Evolutionary conservation across 2,113 vertebrate species (phyloP).

Genomic region (Cricetomys ansorgei): DNA sequence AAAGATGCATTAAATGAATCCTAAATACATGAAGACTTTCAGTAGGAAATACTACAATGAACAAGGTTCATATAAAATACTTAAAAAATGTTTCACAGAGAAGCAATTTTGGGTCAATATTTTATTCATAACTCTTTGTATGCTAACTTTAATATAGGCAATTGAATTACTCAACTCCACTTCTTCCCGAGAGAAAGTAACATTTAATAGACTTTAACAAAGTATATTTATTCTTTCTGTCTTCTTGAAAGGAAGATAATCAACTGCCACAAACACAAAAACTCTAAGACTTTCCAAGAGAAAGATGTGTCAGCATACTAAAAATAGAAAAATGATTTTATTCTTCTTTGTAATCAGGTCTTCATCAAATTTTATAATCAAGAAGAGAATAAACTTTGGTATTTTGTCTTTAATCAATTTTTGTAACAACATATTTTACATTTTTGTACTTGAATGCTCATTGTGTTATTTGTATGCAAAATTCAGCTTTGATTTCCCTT

Average conservation of each 20-base stretch:
- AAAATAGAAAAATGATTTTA: constrained; percentile 12
- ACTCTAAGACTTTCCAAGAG: neutral
- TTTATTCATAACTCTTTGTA: constrained; percentile 37
- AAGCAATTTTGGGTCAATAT: constrained; percentile 51
- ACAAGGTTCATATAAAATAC: constrained; percentile 11
- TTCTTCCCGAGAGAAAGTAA: neutral
- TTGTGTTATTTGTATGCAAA: constrained; percentile 6
- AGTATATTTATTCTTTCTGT: constrained; percentile 1
- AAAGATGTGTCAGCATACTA: neutral
- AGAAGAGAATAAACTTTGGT: constrained; percentile 39
- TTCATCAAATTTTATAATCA: constrained; percentile 46
- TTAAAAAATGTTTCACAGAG: constrained; percentile 27
- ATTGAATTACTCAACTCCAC: constrained; percentile 24
- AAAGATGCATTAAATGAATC: neutral
- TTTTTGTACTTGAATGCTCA: constrained; percentile 51
- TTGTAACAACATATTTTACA: neutral
- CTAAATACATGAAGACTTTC: neutral
- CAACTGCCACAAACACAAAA: constrained; percentile 35
- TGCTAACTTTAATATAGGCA: constrained; percentile 21
- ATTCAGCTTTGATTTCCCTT: constrained; percentile 24
- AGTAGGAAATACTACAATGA: constrained; percentile 7
- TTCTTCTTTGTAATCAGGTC: neutral
- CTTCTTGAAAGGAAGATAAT: constrained; percentile 49
- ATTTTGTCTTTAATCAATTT: constrained; percentile 6
- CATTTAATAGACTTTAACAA: constrained; percentile 50